Conservation (phyloP, 2,113 vertebrate species). For the Toxostoma redivivum region DNA sequence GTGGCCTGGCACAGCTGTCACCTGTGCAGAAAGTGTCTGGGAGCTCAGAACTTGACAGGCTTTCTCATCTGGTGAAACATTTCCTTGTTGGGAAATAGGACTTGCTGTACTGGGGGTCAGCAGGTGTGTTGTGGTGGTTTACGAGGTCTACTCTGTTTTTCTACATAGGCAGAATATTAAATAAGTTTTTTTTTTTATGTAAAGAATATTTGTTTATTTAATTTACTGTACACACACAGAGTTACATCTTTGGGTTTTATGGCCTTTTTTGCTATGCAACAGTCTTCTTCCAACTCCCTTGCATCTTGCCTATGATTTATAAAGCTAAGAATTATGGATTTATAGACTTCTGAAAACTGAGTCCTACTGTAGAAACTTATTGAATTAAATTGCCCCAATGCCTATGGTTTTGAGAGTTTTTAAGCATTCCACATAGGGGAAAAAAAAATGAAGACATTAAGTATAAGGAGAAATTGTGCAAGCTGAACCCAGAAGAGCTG, state of each 20-base stretch:
- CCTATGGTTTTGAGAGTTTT: neutral
- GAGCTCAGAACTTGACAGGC: neutral
- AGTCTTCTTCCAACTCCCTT: neutral
- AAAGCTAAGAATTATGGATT: neutral
- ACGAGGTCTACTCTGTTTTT: neutral
- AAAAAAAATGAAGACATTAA: neutral
- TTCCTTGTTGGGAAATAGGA: neutral
- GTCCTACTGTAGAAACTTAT: neutral
- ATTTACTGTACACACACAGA: neutral
- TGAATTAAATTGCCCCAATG: neutral
- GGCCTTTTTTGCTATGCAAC: neutral
- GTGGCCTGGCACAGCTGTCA: neutral
- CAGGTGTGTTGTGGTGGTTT: fast-evolving
- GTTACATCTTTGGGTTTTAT: neutral
- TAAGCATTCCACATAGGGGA: neutral
- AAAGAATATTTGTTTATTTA: neutral
- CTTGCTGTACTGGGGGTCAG: neutral
- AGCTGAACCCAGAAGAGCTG: neutral
- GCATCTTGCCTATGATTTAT: neutral
- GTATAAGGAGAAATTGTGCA: neutral
- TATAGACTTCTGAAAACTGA: neutral
- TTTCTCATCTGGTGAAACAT: neutral
- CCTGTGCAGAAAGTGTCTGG: neutral
- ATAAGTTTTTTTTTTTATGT: neutral
- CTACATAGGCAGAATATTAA: neutral